Base-by-base conservation (phyloP, 2,797 vertebrate species). In the Psittacula echo region DNA sequence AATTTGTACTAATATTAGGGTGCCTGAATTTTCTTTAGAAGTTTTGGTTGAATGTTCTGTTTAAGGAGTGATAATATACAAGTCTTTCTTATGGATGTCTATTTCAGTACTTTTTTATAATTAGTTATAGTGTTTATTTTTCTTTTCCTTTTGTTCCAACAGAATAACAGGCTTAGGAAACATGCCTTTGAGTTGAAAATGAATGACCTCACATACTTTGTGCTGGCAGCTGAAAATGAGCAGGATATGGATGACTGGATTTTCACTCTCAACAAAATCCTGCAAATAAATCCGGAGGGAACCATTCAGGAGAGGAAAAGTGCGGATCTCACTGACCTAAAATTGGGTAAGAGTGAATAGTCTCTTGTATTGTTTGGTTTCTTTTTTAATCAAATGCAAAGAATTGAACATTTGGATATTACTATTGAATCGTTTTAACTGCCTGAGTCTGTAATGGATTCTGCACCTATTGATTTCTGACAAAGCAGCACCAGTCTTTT, bases 171-270 rank as follows among this genome's bases (percentile, higher is more conserved):
- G 65, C 98, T 99, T 84, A 98, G 99, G 97, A 99, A 99, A 96
- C 98, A 99, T 29, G 99, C 99, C 94, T 99, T 99, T 95, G 99
- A 99, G 96, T 96, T 99, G 98, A 99, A 99, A 98, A 99, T 99
- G 99, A 99, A 99, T 86, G 99, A 99, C 93, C 98, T 99, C 95
- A 99, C 99, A 20, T 99, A 99, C 98, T 99, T 99, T 42, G 99
- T 99, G 97, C 98, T 99, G 98, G 99, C 99, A 62, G 99, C 99
- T 41, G 99, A 99, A 98, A 99, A 98, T 3, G 99, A 99, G 96
- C 98, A 99, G 80, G 99, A 99, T 97, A 99, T 99, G 99, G 99
- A 99, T 67, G 99, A 99, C 32, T 99, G 99, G 99, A 99, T 99
- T 94, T 98, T 97, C 95, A 99, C 99, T n/a, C 98, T 99, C 95